These are phyloP conservation scores for Heliothis peltigera DNA, from an alignment of 2,888 invertebrate genomes.

Conservation along the genomic window DNA sequence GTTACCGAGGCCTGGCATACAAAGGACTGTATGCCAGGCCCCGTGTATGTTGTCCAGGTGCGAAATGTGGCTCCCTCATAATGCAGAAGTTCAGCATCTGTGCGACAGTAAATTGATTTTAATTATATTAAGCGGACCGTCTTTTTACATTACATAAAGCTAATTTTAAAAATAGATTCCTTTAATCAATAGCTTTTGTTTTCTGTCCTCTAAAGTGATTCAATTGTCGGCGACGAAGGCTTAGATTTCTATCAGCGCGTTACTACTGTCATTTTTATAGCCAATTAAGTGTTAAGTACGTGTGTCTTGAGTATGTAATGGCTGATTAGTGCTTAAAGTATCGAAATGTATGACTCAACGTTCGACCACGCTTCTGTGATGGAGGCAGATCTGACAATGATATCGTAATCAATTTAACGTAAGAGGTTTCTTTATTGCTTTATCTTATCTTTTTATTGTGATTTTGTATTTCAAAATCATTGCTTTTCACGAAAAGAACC, in stretches of 20 bases:
- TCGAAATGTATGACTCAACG: slow-evolving; percentile 8
- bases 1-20: too few relatives aligned
- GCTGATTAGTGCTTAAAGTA: slow-evolving; percentile 3
- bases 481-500: too few relatives aligned
- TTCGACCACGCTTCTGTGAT: background rate
- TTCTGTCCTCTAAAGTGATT: slow-evolving; percentile 13
- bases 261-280: slow-evolving; percentile 38
- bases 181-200: background rate
- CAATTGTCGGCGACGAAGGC: slow-evolving; percentile 17
- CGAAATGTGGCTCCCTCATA: too few relatives aligned
- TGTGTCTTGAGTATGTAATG: slow-evolving; percentile 32
- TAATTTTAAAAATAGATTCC: background rate
- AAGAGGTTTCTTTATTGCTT: background rate
- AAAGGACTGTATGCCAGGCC: too few relatives aligned
- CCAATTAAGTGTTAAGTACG: slow-evolving; percentile 33
- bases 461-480: too few relatives aligned
- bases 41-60: too few relatives aligned
- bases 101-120: too few relatives aligned
- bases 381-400: background rate
- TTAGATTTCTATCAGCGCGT: slow-evolving; percentile 28
- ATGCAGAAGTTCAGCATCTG: too few relatives aligned
- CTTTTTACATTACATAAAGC: too few relatives aligned
- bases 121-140: background rate
- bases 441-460: background rate
- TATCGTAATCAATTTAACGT: background rate